phyloP scores from a whole-genome alignment of 2,113 vertebrate species.

The Plestiodon gilberti region DNA sequence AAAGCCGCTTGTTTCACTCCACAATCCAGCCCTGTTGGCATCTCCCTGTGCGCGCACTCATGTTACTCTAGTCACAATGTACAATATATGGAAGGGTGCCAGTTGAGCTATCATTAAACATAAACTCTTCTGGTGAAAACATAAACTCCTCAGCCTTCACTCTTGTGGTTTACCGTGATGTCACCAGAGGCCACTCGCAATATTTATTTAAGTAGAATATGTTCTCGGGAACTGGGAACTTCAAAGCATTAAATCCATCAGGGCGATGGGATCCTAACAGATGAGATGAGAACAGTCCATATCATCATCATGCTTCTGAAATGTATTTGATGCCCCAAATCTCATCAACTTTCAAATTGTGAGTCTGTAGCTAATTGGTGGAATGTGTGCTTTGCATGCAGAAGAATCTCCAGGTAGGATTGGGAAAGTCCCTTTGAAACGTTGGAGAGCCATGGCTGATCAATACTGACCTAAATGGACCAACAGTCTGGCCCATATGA shows the following conservation, averaged over 20 bases:
- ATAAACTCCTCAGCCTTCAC: constrained; percentile 65
- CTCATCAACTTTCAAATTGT: too few relatives aligned
- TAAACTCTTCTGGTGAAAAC: background rate
- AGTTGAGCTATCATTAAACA: background rate
- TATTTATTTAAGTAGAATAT: constrained; percentile 59
- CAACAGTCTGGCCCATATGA: too few relatives aligned
- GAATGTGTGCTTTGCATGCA: background rate
- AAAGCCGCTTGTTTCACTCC: background rate
- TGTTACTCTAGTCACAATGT: background rate
- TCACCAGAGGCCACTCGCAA: background rate
- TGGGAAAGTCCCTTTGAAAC: too few relatives aligned
- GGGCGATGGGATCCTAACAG: constrained; percentile 45
- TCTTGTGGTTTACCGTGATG: background rate
- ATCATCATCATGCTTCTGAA: background rate
- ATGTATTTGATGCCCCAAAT: background rate
- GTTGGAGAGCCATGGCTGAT: too few relatives aligned
- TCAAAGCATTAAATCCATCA: constrained; percentile 46
- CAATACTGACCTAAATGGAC: too few relatives aligned
- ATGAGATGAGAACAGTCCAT: constrained; percentile 39
- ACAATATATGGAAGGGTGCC: constrained; percentile 27
- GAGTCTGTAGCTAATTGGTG: background rate
- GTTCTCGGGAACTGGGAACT: constrained; percentile 18
- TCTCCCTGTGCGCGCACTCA: background rate
- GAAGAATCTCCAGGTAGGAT: background rate
- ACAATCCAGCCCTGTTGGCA: background rate